Percentiles rank a stretch among this genome's conserved stretches.
Evolutionary conservation across 2,888 invertebrate species (phyloP).

Genomic region (Pseudanteris insignis): DNA sequence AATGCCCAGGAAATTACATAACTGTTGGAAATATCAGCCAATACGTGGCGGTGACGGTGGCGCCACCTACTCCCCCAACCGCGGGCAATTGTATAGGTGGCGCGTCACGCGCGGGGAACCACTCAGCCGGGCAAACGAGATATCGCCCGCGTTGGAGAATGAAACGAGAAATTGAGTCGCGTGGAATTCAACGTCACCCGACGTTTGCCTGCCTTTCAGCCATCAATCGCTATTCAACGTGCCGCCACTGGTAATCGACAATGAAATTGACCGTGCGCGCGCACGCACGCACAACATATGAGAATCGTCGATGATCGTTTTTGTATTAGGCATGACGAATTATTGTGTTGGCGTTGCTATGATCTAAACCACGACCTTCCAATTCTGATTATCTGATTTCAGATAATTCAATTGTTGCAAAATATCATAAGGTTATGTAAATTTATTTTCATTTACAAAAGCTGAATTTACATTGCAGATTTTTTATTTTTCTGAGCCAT

Average conservation of each 20-base stretch:
- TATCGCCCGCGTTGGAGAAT: slow-evolving; percentile 63
- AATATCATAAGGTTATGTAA: too few species aligned
- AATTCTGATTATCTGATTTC: too few species aligned
- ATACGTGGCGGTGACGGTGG: slow-evolving; percentile 54
- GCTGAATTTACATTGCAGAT: too few species aligned
- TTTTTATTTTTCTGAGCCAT: too few species aligned
- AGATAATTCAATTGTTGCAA: too few species aligned
- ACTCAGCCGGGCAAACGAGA: slow-evolving; percentile 65
- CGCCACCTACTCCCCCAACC: slow-evolving; percentile 58
- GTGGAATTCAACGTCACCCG: slow-evolving; percentile 49
- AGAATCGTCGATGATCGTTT: too few species aligned
- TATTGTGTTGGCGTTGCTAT: too few species aligned
- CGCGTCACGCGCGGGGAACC: slow-evolving; percentile 65
- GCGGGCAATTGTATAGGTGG: slow-evolving; percentile 61
- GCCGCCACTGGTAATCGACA: slow-evolving; percentile 20
- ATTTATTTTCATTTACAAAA: too few species aligned
- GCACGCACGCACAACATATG: too few species aligned
- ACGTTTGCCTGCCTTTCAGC: too few species aligned
- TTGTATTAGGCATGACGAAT: too few species aligned
- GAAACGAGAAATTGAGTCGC: slow-evolving; percentile 67
- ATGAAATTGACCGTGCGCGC: slow-evolving; percentile 11
- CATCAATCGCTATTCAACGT: slow-evolving; percentile 29
- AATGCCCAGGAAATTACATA: slow-evolving; percentile 67
- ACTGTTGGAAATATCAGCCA: slow-evolving; percentile 67
- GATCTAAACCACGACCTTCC: too few species aligned